phyloP scores from a whole-genome alignment of 2,113 vertebrate species.

The Indri indri region DNA sequence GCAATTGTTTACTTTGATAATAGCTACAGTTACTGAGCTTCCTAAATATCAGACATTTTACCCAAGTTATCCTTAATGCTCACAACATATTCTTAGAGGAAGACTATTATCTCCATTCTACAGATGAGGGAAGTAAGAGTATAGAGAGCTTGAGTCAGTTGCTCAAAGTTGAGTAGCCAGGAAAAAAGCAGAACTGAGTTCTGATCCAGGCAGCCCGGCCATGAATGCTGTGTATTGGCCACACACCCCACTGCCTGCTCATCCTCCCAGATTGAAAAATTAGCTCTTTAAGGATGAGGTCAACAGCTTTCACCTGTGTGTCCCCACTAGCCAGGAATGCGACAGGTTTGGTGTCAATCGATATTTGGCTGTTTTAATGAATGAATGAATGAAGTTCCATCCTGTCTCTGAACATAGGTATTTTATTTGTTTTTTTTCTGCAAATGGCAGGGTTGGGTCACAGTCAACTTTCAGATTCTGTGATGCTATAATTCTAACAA shows the following conservation, averaged over 20 bases:
- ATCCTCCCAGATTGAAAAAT: background rate
- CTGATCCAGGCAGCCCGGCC: background rate
- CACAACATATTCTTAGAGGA: background rate
- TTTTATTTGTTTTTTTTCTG: background rate
- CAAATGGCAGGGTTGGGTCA: background rate
- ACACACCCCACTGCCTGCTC: background rate
- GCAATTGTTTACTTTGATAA: background rate
- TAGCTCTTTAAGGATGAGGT: background rate
- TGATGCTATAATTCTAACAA: conserved; percentile 12
- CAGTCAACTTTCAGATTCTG: background rate
- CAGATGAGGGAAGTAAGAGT: background rate
- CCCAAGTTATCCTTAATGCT: background rate
- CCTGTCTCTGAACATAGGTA: background rate
- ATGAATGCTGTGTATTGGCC: background rate
- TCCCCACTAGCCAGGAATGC: background rate
- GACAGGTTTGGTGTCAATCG: rapidly evolving
- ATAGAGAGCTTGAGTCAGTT: background rate
- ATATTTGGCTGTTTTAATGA: background rate
- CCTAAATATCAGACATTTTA: background rate
- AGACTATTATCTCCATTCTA: background rate
- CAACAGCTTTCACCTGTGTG: background rate
- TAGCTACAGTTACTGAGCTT: background rate
- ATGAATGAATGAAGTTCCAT: background rate
- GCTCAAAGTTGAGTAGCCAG: background rate
- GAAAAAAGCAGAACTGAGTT: background rate